Conservation (phyloP, 2,888 invertebrate genomes). For the Cantharis flavilabris region DNA sequence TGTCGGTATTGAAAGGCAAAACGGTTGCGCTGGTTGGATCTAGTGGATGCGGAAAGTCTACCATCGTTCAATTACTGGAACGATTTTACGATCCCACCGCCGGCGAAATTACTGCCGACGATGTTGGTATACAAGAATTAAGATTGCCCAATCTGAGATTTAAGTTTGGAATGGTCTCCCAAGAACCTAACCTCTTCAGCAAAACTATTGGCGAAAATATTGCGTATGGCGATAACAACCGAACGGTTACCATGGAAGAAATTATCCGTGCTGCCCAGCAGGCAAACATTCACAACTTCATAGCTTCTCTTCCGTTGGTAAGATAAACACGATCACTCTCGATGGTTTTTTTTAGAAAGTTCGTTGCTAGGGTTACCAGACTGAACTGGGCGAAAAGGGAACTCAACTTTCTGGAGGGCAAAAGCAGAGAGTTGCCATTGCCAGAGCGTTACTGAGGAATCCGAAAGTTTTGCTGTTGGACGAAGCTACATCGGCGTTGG, state of each 20-base stretch:
- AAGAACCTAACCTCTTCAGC: conserved; percentile 90
- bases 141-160: conserved; percentile 60
- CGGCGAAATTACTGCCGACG: conserved; percentile 61
- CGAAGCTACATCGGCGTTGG: conserved; percentile 87
- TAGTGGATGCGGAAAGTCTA: conserved; percentile 90
- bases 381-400: conserved; percentile 78
- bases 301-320: conserved; percentile 75
- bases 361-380: conserved; percentile 73
- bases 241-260: conserved; percentile 68
- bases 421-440: conserved; percentile 88
- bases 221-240: conserved; percentile 83
- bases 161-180: conserved; percentile 86
- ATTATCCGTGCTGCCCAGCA: conserved; percentile 77
- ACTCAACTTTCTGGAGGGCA: conserved; percentile 83
- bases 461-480: conserved; percentile 80
- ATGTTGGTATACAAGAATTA: conserved; percentile 43
- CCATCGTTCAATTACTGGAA: conserved; percentile 80
- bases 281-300: conserved; percentile 88
- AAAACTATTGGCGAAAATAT: conserved; percentile 89
- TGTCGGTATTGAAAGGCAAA: conserved; percentile 68
- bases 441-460: conserved; percentile 78
- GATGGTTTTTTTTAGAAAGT: background rate
- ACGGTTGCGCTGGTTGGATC: conserved; percentile 80
- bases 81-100: conserved; percentile 79
- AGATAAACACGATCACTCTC: conserved; percentile 37